phyloP scores from a whole-genome alignment of 2,797 vertebrate genomes.

The Sciurus vulgaris region DNA sequence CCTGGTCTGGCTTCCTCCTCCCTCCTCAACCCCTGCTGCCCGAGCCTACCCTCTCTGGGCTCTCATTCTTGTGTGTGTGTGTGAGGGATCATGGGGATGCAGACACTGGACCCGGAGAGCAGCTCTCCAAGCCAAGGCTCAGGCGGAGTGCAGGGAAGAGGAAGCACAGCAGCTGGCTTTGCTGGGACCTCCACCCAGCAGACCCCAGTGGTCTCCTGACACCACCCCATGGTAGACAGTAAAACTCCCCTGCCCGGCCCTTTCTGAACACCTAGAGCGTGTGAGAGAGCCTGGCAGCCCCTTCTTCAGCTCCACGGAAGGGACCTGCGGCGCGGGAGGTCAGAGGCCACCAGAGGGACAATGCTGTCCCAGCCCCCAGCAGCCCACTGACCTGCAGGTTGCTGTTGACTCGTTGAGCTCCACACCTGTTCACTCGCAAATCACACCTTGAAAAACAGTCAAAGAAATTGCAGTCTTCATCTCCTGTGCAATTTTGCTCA shows the following conservation, averaged over 20 bases:
- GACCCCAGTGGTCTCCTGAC: neutral
- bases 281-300: neutral
- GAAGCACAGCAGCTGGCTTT: neutral
- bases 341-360: rapidly evolving
- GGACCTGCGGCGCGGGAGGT: rapidly evolving
- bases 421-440: slow-evolving; percentile 90
- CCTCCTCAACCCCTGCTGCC: neutral
- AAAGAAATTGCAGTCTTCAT: slow-evolving; percentile 97
- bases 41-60: neutral
- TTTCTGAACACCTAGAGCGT: neutral
- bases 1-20: neutral
- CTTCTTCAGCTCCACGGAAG: rapidly evolving
- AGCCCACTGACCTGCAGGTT: slow-evolving; percentile 94
- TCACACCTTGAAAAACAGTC: slow-evolving; percentile 97
- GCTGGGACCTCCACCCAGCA: neutral
- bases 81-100: neutral
- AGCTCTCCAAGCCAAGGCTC: no score
- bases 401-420: slow-evolving; percentile 92
- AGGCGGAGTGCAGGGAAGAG: neutral
- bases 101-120: neutral
- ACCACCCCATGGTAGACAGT: neutral
- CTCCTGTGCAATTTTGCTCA: slow-evolving; percentile 96
- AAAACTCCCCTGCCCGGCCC: neutral
- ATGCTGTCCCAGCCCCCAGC: neutral
- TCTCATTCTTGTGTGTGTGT: neutral